Conservation (phyloP, 2,113 vertebrate species). For the Pterocles gutturalis region DNA sequence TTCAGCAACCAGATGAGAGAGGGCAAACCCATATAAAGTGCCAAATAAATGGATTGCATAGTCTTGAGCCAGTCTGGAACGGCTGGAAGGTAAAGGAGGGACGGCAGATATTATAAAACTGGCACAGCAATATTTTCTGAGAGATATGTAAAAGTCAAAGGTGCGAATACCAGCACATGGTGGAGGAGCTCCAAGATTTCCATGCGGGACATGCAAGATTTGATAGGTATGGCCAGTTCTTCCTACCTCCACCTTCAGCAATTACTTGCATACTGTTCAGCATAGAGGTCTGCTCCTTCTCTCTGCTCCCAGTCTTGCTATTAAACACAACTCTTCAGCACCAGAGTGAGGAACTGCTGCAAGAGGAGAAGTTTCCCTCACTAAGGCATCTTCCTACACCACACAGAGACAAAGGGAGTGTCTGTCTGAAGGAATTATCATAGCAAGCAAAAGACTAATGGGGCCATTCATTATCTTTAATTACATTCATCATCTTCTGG, state of each 20-base stretch:
- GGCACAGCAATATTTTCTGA: neutral
- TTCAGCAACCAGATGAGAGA: neutral
- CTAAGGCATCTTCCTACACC: neutral
- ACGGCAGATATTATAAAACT: neutral
- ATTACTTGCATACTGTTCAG: neutral
- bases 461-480: conserved; percentile 72
- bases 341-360: neutral
- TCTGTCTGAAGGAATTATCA: conserved; percentile 64
- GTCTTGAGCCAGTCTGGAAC: neutral
- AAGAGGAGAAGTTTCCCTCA: neutral
- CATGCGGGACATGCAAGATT: neutral
- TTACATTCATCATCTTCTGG: conserved; percentile 78
- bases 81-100: neutral
- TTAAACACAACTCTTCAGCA: neutral
- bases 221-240: neutral
- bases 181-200: neutral
- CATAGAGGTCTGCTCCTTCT: neutral
- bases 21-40: neutral
- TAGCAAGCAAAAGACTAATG: conserved; percentile 69
- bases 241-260: neutral
- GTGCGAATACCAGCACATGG: neutral
- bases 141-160: neutral
- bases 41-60: neutral
- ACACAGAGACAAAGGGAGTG: conserved; percentile 35
- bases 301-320: neutral